Percentiles rank a stretch among this genome's conserved stretches.
Conservation (phyloP, 2,888 invertebrate species). For the Habroteleia sp. region DNA sequence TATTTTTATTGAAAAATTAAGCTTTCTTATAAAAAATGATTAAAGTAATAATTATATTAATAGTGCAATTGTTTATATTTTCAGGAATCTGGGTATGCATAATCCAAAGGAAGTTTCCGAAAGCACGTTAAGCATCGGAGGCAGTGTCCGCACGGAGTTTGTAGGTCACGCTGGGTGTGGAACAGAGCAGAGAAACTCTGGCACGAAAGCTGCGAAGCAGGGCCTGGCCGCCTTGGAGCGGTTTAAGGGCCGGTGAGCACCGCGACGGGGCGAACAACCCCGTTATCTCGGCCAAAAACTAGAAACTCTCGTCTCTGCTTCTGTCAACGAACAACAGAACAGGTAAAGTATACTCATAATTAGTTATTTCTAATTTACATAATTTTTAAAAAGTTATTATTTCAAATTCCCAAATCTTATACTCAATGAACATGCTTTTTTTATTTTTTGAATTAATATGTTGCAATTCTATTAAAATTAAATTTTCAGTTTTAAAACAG, state of each 20-base stretch:
- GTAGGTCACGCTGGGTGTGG: constrained; percentile 37
- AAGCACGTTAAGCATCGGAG: constrained; percentile 39
- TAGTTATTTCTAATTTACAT: constrained; percentile 3
- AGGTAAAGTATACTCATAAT: constrained; percentile 68
- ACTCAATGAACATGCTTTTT: too few species aligned
- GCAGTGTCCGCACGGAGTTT: constrained; percentile 42
- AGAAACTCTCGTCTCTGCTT: constrained; percentile 77
- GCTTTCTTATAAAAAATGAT: too few species aligned
- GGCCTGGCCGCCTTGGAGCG: constrained; percentile 68
- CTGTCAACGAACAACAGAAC: constrained; percentile 80
- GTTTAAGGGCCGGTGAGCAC: constrained; percentile 78
- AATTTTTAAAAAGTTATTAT: too few species aligned
- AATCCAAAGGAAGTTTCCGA: constrained; percentile 67
- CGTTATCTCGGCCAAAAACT: constrained; percentile 76
- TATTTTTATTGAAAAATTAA: too few species aligned
- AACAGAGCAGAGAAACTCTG: constrained; percentile 49
- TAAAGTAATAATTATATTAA: too few species aligned
- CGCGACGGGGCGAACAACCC: constrained; percentile 78
- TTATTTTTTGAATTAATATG: too few species aligned
- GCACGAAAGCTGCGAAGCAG: constrained; percentile 51
- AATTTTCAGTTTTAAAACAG: too few species aligned
- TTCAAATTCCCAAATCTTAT: too few species aligned
- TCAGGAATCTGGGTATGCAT: constrained; percentile 75
- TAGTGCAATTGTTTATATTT: constrained; percentile 53
- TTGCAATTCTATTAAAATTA: too few species aligned